These are phyloP conservation scores for Setipinna tenuifilis DNA, from an alignment of 2,797 vertebrate genomes.

Conservation along the genomic window DNA sequence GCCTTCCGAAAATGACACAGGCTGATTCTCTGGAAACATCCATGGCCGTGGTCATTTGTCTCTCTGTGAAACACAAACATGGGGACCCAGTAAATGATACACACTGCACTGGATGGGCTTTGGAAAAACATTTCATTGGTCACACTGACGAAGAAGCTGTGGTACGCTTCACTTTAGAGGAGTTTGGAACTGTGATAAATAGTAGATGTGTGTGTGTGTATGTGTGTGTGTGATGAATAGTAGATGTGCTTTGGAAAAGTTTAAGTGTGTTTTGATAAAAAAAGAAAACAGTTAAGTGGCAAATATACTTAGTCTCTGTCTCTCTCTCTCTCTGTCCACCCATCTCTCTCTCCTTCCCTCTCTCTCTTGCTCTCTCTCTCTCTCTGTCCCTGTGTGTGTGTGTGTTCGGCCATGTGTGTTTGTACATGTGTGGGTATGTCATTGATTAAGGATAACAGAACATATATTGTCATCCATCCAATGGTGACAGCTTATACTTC, in stretches of 20 bases:
- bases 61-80: background rate
- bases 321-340: too few relatives aligned
- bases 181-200: background rate
- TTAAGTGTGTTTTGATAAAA: background rate
- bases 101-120: too few relatives aligned
- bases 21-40: background rate
- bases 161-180: background rate
- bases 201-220: too few relatives aligned
- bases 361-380: background rate
- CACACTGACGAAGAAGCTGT: background rate
- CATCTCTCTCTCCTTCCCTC: too few relatives aligned
- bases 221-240: background rate
- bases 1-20: background rate
- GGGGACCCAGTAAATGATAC: background rate
- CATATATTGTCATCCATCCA: constrained; percentile 15
- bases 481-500: constrained; percentile 37
- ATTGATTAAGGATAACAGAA: constrained; percentile 37
- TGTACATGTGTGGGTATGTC: constrained; percentile 17
- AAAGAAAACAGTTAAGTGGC: background rate
- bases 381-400: background rate
- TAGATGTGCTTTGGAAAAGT: background rate
- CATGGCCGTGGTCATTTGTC: background rate
- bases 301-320: too few relatives aligned
- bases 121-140: background rate
- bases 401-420: background rate